These are phyloP conservation scores for Caenorhabditis tropicalis DNA, from an alignment of 1,140 invertebrate species.

Conservation along the genomic window DNA sequence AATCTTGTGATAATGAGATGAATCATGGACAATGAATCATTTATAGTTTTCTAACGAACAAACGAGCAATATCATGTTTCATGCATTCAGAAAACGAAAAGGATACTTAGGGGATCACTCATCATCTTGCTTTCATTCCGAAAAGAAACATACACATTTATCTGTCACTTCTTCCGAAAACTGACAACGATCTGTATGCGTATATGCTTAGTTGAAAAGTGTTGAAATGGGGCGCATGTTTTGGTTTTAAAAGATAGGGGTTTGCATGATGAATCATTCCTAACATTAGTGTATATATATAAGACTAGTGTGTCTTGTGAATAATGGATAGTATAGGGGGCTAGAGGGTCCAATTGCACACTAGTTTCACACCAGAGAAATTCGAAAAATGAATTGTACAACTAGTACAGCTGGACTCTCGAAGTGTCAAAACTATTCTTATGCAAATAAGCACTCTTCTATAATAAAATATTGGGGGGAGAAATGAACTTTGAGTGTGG, in stretches of 20 bases:
- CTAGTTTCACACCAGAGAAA: not conserved
- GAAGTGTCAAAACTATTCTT: constrained; percentile 22
- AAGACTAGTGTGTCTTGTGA: constrained; percentile 2
- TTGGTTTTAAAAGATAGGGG: not conserved
- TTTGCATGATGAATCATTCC: constrained; percentile 24
- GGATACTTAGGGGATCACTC: constrained; percentile 38
- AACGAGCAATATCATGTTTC: not conserved
- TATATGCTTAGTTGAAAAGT: constrained; percentile 28
- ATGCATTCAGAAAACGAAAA: not conserved
- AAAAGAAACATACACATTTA: constrained; percentile 13
- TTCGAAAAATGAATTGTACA: not conserved
- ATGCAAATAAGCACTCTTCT: constrained; percentile 19
- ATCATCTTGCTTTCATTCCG: not conserved
- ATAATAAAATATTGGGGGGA: not conserved
- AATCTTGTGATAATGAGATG: constrained; percentile 5
- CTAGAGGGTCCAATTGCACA: not conserved
- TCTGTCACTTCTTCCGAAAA: constrained; percentile 9
- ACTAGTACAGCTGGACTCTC: not conserved
- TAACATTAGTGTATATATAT: not conserved
- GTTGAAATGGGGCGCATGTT: constrained; percentile 6
- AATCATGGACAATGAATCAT: not conserved
- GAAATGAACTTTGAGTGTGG: not conserved
- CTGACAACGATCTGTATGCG: constrained; percentile 25
- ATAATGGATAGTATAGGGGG: constrained; percentile 28
- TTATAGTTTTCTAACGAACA: no score